phyloP scores from a whole-genome alignment of 92 coral and sea anemone species.

The Scolanthus callimorphus region DNA sequence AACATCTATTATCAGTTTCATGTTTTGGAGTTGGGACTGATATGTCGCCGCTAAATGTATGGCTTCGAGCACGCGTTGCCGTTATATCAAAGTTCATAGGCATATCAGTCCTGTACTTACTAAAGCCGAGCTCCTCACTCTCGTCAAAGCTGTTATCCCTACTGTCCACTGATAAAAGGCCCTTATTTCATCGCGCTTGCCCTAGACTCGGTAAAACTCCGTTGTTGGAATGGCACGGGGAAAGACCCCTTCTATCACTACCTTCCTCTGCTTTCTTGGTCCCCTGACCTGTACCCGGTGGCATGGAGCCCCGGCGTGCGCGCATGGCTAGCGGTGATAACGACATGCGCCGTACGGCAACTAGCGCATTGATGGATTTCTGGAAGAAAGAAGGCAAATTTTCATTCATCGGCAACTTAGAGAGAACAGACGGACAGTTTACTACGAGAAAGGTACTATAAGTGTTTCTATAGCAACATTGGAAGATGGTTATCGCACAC shows the following conservation, averaged over 20 bases:
- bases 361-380: conserved; percentile 88
- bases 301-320: conserved; percentile 69
- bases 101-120: background rate
- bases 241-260: conserved; percentile 13
- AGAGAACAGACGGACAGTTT: no score
- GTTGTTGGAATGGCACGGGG: no score
- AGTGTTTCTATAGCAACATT: background rate
- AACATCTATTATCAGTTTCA: background rate
- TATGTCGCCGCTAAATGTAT: background rate
- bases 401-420: no score
- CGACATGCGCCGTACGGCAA: conserved; percentile 86
- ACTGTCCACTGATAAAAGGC: background rate
- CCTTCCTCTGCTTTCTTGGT: conserved; percentile 20
- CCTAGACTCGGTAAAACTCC: background rate
- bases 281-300: conserved; percentile 50
- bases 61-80: background rate
- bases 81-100: background rate
- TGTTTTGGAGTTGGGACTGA: no score
- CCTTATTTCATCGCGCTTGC: background rate
- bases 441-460: background rate
- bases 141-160: background rate
- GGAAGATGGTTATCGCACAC: background rate
- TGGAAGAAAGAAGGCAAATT: conserved; percentile 12
- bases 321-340: conserved; percentile 45
- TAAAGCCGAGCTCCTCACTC: background rate